These are phyloP conservation scores for Trachemys scripta DNA, from an alignment of 2,113 vertebrate genomes.

Conservation along the genomic window DNA sequence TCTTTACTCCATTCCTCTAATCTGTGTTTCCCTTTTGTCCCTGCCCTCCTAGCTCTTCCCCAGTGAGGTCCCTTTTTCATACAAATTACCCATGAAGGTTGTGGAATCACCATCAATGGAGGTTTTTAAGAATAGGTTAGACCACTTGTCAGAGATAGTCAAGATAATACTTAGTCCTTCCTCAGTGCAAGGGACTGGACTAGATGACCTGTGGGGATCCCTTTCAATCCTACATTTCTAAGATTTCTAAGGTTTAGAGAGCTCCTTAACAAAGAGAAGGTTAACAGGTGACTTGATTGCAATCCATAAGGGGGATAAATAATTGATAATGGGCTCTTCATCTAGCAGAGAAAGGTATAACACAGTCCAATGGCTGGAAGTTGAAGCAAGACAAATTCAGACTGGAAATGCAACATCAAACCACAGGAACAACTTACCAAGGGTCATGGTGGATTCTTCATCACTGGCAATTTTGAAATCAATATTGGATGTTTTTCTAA, in stretches of 20 bases:
- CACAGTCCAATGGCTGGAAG: neutral
- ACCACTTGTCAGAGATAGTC: neutral
- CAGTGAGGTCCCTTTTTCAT: neutral
- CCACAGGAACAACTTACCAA: neutral
- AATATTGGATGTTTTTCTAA: neutral
- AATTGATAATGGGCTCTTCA: neutral
- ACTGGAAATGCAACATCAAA: neutral
- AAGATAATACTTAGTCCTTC: neutral
- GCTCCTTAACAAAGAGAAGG: neutral
- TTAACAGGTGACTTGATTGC: neutral
- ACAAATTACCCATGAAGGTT: neutral
- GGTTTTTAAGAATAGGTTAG: neutral
- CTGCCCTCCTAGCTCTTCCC: neutral
- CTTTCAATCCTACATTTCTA: neutral
- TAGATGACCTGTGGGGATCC: neutral
- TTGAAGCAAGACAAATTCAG: neutral
- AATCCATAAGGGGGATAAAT: neutral
- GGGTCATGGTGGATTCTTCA: neutral
- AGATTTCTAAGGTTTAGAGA: neutral
- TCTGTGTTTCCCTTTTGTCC: slow-evolving; percentile 7
- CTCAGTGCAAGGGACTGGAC: neutral
- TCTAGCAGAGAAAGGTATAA: neutral
- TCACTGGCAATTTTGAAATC: neutral
- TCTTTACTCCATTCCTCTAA: neutral
- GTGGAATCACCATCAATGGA: neutral